phyloP scores from a whole-genome alignment of 2,888 invertebrate genomes.

The Conomelus anceps region DNA sequence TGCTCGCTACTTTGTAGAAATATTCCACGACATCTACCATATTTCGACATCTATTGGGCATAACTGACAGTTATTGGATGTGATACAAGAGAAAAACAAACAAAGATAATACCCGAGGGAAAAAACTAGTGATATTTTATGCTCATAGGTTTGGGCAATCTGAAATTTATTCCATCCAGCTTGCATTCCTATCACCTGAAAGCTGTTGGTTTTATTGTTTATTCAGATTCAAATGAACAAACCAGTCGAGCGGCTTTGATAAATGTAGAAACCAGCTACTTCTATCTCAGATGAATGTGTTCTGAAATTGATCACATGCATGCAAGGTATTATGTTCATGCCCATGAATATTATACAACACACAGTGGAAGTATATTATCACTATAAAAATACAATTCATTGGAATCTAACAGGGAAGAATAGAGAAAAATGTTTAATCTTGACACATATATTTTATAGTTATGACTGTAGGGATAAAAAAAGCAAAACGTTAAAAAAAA shows the following conservation, averaged over 20 bases:
- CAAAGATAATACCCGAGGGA: neutral
- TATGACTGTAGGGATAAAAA: too few species aligned
- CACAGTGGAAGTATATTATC: neutral
- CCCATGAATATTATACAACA: neutral
- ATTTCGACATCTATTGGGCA: neutral
- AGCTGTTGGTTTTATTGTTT: neutral
- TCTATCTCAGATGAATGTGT: neutral
- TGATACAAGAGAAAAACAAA: neutral
- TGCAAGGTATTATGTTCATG: neutral
- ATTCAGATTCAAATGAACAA: neutral
- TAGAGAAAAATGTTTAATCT: too few species aligned
- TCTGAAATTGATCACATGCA: neutral
- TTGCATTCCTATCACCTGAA: neutral
- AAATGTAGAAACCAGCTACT: neutral
- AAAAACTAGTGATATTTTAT: neutral
- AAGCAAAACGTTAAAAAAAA: too few species aligned
- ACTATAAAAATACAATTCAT: neutral
- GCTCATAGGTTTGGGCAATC: neutral
- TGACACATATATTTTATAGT: too few species aligned
- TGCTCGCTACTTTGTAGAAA: neutral
- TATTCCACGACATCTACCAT: neutral
- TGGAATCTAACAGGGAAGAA: too few species aligned
- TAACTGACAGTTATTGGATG: neutral
- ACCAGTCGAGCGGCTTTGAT: neutral
- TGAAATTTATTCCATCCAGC: neutral